phyloP scores from a whole-genome alignment of 2,113 vertebrate species.

The Albula glossodonta region DNA sequence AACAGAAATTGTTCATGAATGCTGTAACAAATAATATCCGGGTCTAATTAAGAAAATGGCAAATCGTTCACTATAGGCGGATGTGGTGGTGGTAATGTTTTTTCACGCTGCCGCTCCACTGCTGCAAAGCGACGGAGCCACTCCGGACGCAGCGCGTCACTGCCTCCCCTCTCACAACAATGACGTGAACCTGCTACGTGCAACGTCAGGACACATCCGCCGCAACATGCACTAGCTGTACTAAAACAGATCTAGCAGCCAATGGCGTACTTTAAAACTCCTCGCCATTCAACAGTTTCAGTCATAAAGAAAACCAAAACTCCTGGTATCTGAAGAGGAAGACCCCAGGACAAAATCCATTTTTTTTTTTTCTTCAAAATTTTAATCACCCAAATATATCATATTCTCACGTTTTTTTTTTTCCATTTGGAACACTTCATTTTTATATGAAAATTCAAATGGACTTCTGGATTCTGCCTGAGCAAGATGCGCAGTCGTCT shows the following conservation, averaged over 20 bases:
- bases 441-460: no score
- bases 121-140: background rate
- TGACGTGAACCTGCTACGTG: background rate
- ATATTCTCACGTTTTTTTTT: no score
- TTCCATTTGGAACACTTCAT: no score
- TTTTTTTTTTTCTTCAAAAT: no score
- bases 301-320: no score
- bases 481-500: no score
- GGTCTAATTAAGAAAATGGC: background rate
- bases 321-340: no score
- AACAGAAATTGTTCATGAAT: background rate
- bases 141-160: background rate
- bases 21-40: background rate
- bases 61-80: background rate
- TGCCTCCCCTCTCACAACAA: background rate
- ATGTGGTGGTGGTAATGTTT: background rate
- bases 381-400: no score
- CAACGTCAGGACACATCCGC: background rate
- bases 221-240: background rate
- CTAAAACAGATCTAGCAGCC: background rate
- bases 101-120: background rate
- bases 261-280: background rate
- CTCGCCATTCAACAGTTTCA: background rate
- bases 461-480: no score
- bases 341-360: no score